Conservation (phyloP, 2,797 vertebrate species). For the Sebastes variabilis region DNA sequence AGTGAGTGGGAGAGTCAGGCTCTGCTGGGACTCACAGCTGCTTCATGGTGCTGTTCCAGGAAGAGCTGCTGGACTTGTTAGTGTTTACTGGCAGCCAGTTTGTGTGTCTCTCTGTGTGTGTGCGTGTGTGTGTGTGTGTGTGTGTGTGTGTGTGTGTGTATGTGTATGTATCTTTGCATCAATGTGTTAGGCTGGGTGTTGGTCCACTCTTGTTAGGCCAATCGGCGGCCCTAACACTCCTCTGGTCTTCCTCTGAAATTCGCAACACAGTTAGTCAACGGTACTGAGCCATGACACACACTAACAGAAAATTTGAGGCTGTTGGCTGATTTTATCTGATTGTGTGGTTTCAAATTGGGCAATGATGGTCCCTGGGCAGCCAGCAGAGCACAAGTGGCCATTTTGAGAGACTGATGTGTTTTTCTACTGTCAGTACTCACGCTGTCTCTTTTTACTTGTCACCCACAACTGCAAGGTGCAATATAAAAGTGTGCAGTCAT, state of each 20-base stretch:
- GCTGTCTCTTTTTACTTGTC: not conserved
- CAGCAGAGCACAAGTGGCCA: not conserved
- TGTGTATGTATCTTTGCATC: conserved; percentile 60
- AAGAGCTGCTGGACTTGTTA: conserved; percentile 78
- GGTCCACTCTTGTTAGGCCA: conserved; percentile 53
- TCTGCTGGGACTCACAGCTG: conserved; percentile 81
- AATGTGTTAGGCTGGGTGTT: conserved; percentile 56
- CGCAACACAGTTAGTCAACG: not conserved
- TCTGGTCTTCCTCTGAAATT: conserved; percentile 36
- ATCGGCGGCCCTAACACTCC: conserved; percentile 34
- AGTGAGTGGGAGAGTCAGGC: conserved; percentile 77
- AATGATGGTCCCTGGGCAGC: not conserved
- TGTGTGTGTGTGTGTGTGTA: conserved; percentile 58
- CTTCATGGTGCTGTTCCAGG: conserved; percentile 80
- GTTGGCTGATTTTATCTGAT: not conserved
- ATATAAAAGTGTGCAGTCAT: not conserved
- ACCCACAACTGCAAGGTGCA: not conserved
- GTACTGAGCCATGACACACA: conserved; percentile 13
- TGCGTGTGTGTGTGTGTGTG: conserved; percentile 55
- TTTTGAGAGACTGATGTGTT: not conserved
- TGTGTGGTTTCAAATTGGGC: conserved; percentile 4
- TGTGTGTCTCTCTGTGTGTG: conserved; percentile 65
- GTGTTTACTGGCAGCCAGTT: conserved; percentile 80
- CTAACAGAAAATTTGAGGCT: not conserved
- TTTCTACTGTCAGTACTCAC: too few species aligned